Base-by-base conservation (phyloP, 2,797 vertebrate species). In the Macropodus opercularis region DNA sequence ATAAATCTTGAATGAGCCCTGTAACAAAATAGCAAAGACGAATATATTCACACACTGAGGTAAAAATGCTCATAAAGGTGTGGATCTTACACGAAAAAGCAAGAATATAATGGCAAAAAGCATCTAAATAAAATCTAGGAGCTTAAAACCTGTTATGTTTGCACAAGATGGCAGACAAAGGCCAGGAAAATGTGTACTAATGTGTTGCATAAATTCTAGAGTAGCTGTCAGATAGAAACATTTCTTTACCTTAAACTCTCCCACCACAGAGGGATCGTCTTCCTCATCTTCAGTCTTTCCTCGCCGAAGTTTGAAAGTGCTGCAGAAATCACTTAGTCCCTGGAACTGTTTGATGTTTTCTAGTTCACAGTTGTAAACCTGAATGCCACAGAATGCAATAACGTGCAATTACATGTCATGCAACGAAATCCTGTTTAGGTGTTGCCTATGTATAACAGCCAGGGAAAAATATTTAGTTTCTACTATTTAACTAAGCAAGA, bases 1-100 rank as follows among this genome's bases (percentile, higher is more conserved):
- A 50, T 99, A 99, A 76, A 99, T 91, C 78, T 91, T 94, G 65
- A 99, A 98, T 14, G 96, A 96, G 8, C 97, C 97, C 98, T 99
- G 61, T 64, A 43, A 2, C 1, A 32, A 32, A 31, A 3, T 11
- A 69, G 1, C 24, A 44, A 41, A 52, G 8, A 49, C 12, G 38
- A 51, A n/a, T n/a, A n/a, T n/a, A n/a, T n/a, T n/a, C 6, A 38
- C n/a, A 38, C 2, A 17, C 8, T 8, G 8, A 38, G 3, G 35
- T 38, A 38, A 17, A 15, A 36, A 17, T 38, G n/a, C 7, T 38
- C 17, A 17, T 8, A 38, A 2, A 38, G 10, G 8, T 36, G 7
- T 4, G 3, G 17, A 36, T 34, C 2, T n/a, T 8, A 10, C 17
- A 38, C 4, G 1, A 3, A 38, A 17, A 17, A 38, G 8, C n/a